phyloP scores from a whole-genome alignment of 30 jellyfish, hydroid and myxozoan species.

The Nemopilema nomurai region DNA sequence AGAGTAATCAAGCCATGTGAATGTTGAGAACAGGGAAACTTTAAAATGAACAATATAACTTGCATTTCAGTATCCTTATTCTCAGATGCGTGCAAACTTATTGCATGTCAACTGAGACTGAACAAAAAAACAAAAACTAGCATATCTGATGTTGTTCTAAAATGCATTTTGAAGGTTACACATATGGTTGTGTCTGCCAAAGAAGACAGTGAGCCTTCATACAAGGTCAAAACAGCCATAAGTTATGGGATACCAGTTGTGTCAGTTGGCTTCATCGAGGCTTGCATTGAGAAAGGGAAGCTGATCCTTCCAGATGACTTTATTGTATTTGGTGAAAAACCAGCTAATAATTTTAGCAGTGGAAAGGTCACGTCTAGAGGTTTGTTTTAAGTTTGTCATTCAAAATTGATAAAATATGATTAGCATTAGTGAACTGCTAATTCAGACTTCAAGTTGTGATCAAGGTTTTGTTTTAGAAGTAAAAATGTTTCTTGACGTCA shows the following conservation, averaged over 20 bases:
- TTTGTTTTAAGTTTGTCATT: not conserved
- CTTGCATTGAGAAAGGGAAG: constrained; percentile 44
- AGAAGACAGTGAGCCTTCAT: constrained; percentile 66
- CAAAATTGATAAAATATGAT: too few relatives aligned
- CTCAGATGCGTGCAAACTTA: too few relatives aligned
- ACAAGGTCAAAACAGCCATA: constrained; percentile 64
- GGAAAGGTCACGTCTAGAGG: constrained; percentile 62
- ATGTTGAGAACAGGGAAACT: too few relatives aligned
- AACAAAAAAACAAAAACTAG: not conserved
- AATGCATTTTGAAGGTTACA: constrained; percentile 50
- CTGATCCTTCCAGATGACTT: constrained; percentile 45
- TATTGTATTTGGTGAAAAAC: constrained; percentile 41
- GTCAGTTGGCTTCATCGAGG: constrained; percentile 45
- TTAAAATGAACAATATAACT: too few relatives aligned
- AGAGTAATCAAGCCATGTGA: too few relatives aligned
- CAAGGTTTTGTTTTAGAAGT: too few relatives aligned
- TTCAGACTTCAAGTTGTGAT: too few relatives aligned
- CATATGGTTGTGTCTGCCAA: constrained; percentile 59
- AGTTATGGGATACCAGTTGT: constrained; percentile 85
- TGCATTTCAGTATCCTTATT: too few relatives aligned
- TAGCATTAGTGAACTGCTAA: too few relatives aligned
- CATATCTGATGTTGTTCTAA: not conserved
- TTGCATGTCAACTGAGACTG: too few relatives aligned
- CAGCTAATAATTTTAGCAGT: constrained; percentile 36
- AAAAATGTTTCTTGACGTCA: too few relatives aligned